These are phyloP conservation scores for Lepus europaeus DNA, from an alignment of 2,113 vertebrate genomes.

Conservation along the genomic window DNA sequence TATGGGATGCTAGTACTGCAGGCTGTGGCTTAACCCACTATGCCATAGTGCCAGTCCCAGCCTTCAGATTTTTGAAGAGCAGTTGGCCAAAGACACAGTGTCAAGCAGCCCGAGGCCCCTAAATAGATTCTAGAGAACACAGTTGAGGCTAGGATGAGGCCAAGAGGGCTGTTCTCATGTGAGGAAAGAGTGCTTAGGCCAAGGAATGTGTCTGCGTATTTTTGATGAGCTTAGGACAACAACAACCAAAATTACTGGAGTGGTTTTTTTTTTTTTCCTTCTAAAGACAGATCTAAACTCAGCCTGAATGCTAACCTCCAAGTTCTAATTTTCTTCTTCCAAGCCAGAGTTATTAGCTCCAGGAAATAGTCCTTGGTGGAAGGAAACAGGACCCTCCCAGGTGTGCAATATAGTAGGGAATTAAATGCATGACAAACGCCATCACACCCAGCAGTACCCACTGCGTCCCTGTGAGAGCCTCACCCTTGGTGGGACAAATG, in stretches of 20 bases:
- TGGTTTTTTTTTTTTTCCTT: background rate
- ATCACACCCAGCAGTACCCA: background rate
- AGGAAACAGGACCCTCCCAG: background rate
- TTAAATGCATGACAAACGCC: background rate
- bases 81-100: background rate
- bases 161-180: background rate
- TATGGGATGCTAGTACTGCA: too few relatives aligned
- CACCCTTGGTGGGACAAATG: background rate
- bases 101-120: background rate
- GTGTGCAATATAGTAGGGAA: fast-evolving
- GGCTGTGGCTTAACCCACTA: too few relatives aligned
- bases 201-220: background rate
- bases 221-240: background rate
- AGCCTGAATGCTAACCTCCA: background rate
- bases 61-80: background rate
- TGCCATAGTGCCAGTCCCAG: too few relatives aligned
- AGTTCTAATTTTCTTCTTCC: background rate
- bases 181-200: background rate
- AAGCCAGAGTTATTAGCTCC: background rate
- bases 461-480: background rate
- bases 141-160: background rate
- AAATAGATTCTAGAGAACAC: background rate
- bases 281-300: background rate
- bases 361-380: background rate
- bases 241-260: background rate